Conservation (phyloP, 1,140 invertebrate genomes). For the Acromyrmex charruanus region DNA sequence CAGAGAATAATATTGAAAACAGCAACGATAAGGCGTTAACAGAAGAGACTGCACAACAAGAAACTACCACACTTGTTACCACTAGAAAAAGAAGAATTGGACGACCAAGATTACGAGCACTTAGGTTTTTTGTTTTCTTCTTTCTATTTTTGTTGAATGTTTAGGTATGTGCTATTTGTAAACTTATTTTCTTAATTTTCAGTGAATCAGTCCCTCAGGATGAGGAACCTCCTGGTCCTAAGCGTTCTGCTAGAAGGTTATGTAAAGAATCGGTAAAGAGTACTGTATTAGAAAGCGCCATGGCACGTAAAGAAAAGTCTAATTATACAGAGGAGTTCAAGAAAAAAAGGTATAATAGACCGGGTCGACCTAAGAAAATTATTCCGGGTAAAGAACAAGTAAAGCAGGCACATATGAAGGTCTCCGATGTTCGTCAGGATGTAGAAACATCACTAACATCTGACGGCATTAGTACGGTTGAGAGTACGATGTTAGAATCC, state of each 20-base stretch:
- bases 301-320: constrained; percentile 86
- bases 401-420: constrained; percentile 65
- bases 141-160: constrained; percentile 41
- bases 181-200: constrained; percentile 71
- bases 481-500: constrained; percentile 75
- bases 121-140: constrained; percentile 75
- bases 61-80: constrained; percentile 70
- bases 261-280: constrained; percentile 85
- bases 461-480: constrained; percentile 69
- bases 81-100: constrained; percentile 80
- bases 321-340: constrained; percentile 83
- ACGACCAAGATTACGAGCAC: constrained; percentile 78
- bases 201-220: constrained; percentile 76
- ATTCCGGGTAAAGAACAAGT: constrained; percentile 70
- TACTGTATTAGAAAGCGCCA: constrained; percentile 85
- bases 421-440: constrained; percentile 64
- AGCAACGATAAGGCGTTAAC: not conserved
- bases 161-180: constrained; percentile 40
- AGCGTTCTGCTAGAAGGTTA: constrained; percentile 85
- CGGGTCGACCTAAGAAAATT: constrained; percentile 82
- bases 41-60: constrained; percentile 62
- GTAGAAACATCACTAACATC: constrained; percentile 34
- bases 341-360: constrained; percentile 82
- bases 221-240: constrained; percentile 82
- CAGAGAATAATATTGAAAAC: constrained; percentile 46